Base-by-base conservation (phyloP, 2,888 invertebrate species). In the Erannis defoliaria region DNA sequence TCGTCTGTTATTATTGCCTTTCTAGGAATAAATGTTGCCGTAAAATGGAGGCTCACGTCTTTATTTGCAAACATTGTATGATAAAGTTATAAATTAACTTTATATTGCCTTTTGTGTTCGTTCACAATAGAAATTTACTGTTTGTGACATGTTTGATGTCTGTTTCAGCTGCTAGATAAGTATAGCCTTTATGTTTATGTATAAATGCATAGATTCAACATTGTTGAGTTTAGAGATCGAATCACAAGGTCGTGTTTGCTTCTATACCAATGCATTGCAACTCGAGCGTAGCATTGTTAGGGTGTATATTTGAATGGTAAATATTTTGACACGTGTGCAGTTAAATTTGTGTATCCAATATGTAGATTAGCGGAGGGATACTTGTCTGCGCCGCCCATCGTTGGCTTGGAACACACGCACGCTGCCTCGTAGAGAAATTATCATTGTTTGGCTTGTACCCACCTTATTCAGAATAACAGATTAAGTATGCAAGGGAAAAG, bases 51-150 rank as follows among this genome's bases (percentile, higher is more conserved):
- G 80, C 81, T 82, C 74, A 84, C 77, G 75, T 85, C 85, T 89
- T 84, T 89, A 90, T 90, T 90, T 89, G 89, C 90, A 88, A 90
- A 89, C 85, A 86, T 86, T 88, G 78, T 84, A 70, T 71, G 72
- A 74, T 71, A 66, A 68, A 68, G 71, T 68, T 71, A 68, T 71
- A 71, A 71, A 67, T 71, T 71, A 68, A 67, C 70, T 70, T 72
- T 68, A 68, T 69, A 69, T 69, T 66, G 56, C 67, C 66, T 69
- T 65, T 68, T 69, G 65, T 67, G 65, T 53, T 45, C 49, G 62
- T 59, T 67, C 55, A 68, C 66, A 67, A 71, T 66, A 62, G 60
- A 55, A 60, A 58, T 66, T 69, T 67, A 66, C 62, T 62, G 63
- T 58, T 38, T 55, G 57, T 60, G 66, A 66, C 66, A 69, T 60